phyloP scores from a whole-genome alignment of 2,888 invertebrate genomes.

The Dynastes grantii region DNA sequence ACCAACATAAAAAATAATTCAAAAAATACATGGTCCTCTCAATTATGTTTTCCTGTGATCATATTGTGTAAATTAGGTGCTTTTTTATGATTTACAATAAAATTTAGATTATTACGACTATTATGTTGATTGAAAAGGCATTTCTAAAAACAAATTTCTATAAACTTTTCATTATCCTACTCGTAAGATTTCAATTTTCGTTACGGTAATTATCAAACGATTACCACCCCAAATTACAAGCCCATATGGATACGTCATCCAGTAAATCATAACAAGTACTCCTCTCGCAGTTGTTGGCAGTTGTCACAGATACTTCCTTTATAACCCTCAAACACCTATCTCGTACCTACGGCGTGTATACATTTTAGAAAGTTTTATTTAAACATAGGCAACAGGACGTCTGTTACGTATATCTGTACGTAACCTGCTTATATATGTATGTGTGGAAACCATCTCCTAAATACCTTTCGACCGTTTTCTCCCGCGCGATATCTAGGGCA shows the following conservation, averaged over 20 bases:
- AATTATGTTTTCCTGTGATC: too few relatives aligned
- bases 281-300: background rate
- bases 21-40: too few relatives aligned
- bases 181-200: too few relatives aligned
- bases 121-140: too few relatives aligned
- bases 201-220: background rate
- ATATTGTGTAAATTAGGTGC: too few relatives aligned
- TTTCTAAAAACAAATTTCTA: too few relatives aligned
- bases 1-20: too few relatives aligned
- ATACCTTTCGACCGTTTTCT: slow-evolving; percentile 35
- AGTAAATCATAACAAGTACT: background rate
- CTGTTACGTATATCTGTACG: background rate
- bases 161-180: too few relatives aligned
- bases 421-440: background rate
- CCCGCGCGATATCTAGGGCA: slow-evolving; percentile 54
- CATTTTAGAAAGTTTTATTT: slow-evolving; percentile 15
- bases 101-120: too few relatives aligned
- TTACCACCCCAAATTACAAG: background rate
- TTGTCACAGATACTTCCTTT: background rate
- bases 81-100: too few relatives aligned
- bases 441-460: slow-evolving; percentile 22
- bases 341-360: slow-evolving; percentile 3
- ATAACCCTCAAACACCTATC: background rate
- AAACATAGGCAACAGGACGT: slow-evolving; percentile 20
- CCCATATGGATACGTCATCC: background rate